Base-by-base conservation (phyloP, 2,888 invertebrate genomes). In the Candidula unifasciata region DNA sequence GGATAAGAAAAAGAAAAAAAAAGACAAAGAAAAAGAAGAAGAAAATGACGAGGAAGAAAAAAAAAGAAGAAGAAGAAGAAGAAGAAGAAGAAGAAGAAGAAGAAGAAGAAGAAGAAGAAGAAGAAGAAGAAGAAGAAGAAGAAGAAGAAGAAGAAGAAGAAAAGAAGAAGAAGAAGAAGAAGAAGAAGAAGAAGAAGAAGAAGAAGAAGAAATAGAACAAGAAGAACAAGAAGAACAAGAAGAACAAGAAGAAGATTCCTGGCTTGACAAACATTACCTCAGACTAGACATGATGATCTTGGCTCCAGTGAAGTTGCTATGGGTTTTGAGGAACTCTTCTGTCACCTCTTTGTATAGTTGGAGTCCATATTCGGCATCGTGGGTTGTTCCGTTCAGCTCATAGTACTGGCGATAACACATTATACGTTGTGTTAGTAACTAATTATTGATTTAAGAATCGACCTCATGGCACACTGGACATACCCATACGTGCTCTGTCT, bases 221-320 rank as follows among this genome's bases (percentile, higher is more conserved):
- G 73, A 73, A 73, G 73, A 30, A 33, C 27, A 73, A 73, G 35
- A 73, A 33, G 73, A 33, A 33, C 6, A 30, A 44, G 44, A 44
- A 44, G 44, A 44, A 44, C 8, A 44, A 44, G 44, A 44, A 44
- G 44, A 6, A 44, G 13, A 13, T 44, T 6, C 10, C 10, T 44
- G 44, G 6, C 0, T 24, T n/a, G 8, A 76, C n/a, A 76, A n/a
- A 21, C 52, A n/a, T 1, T 52, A 80, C 82, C 82, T 82, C 18
- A 52, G 13, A 21, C 84, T 78, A 8, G 88, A 86, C 66, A 87
- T 86, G 30, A 91, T 92, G 54, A 91, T 85, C 80, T 90, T 90
- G 21, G 88, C 87, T 8, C 91, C 92, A 57, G 87, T 88, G 84
- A 92, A 92, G 68, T 90, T 89, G 18, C 89, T 89, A 84, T 88